A percentile compares a stretch with the other conserved stretches of the same genome.
Evolutionary conservation across 2,113 vertebrate species (phyloP).

Genomic region (Poeciliopsis occidentalis): DNA sequence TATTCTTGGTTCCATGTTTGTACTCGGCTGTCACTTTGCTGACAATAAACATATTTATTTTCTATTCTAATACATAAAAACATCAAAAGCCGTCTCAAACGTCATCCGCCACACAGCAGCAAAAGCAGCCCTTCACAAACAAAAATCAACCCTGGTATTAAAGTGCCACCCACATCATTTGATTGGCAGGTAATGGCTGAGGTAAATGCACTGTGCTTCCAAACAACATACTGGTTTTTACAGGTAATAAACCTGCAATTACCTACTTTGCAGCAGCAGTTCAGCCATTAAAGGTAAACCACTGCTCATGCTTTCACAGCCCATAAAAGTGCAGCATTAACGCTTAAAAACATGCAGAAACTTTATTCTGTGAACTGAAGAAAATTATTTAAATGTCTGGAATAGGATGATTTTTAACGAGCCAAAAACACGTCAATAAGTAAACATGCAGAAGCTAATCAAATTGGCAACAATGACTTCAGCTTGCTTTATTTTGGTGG

Average conservation of each 20-base stretch:
- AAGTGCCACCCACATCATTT: neutral
- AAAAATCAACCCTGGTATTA: conserved; percentile 5
- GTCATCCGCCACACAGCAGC: neutral
- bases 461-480: neutral
- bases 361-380: neutral
- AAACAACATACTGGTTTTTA: neutral
- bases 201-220: neutral
- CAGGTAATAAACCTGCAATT: neutral
- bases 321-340: neutral
- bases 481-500: neutral
- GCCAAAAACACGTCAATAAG: neutral
- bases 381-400: neutral
- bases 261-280: neutral
- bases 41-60: neutral
- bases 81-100: too few relatives aligned
- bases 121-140: neutral
- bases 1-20: too few relatives aligned
- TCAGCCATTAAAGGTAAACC: neutral
- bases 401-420: neutral
- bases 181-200: neutral
- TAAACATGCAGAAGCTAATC: neutral
- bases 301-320: neutral
- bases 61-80: neutral
- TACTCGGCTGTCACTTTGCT: too few relatives aligned
- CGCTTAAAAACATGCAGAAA: neutral